These are phyloP conservation scores for Microchrysa polita DNA, from an alignment of 2,888 invertebrate genomes.

Conservation along the genomic window DNA sequence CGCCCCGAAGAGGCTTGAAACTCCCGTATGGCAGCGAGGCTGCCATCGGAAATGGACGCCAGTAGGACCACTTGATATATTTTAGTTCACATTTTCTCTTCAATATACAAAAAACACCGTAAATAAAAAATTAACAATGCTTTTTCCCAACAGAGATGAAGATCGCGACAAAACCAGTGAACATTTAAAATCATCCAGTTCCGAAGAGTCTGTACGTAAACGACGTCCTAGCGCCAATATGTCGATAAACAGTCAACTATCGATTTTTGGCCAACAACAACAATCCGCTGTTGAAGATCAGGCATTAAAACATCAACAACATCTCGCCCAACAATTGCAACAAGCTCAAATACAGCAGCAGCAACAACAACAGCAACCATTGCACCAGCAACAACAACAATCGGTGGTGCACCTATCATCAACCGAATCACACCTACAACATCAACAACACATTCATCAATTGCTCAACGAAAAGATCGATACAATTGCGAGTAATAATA, in stretches of 20 bases:
- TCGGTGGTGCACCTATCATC: neutral
- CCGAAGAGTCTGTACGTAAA: constrained; percentile 70
- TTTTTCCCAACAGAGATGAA: constrained; percentile 70
- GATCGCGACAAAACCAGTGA: constrained; percentile 70
- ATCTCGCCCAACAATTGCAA: constrained; percentile 49
- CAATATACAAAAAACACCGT: too few species aligned
- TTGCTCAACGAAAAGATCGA: constrained; percentile 49
- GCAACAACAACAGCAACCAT: constrained; percentile 55
- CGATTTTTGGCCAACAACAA: constrained; percentile 48
- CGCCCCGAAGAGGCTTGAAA: too few species aligned
- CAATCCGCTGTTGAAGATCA: constrained; percentile 39
- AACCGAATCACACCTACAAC: constrained; percentile 14
- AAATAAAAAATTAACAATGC: neutral
- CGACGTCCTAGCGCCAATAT: constrained; percentile 67
- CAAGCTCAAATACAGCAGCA: constrained; percentile 52
- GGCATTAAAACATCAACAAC: constrained; percentile 29
- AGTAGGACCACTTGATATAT: too few species aligned
- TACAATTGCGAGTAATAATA: constrained; percentile 40
- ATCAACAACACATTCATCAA: constrained; percentile 48
- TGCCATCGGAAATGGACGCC: too few species aligned
- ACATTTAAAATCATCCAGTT: constrained; percentile 69
- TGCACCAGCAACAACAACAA: constrained; percentile 17
- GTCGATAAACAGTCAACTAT: constrained; percentile 51
- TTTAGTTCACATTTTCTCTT: too few species aligned
- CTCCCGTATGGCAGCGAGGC: too few species aligned